phyloP scores from a whole-genome alignment of 2,797 vertebrate species.

The Chromobotia macracanthus region DNA sequence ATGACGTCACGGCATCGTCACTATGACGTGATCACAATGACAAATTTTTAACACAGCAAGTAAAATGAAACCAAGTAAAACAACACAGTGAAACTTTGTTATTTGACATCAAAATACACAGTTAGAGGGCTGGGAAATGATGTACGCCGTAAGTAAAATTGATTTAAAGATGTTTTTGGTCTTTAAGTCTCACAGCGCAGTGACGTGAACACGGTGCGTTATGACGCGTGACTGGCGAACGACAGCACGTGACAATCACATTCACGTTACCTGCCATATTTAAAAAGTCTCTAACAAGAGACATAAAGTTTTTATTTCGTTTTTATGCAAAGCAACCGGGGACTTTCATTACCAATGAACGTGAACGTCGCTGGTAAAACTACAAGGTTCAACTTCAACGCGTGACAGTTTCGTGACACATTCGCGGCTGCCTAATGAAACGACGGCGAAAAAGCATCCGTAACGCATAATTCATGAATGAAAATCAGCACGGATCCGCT shows the following conservation, averaged over 20 bases:
- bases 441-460: not conserved
- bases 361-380: too few species aligned
- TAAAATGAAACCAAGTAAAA: too few species aligned
- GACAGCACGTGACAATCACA: conserved; percentile 47
- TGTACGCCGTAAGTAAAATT: not conserved
- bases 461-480: not conserved
- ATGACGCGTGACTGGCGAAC: conserved; percentile 29
- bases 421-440: not conserved
- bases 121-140: not conserved
- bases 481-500: not conserved
- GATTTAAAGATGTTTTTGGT: not conserved
- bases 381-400: not conserved
- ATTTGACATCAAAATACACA: not conserved
- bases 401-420: not conserved
- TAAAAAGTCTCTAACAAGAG: not conserved
- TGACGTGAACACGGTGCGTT: conserved; percentile 2
- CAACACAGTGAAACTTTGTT: not conserved
- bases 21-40: too few species aligned
- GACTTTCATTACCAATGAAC: not conserved
- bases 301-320: too few species aligned
- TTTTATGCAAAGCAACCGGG: not conserved
- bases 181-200: not conserved
- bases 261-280: not conserved
- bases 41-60: too few species aligned
- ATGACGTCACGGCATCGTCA: not conserved